Percentiles rank a stretch among this genome's conserved stretches.
Conservation (phyloP, 2,888 invertebrate genomes). For the Monochamus alternatus region DNA sequence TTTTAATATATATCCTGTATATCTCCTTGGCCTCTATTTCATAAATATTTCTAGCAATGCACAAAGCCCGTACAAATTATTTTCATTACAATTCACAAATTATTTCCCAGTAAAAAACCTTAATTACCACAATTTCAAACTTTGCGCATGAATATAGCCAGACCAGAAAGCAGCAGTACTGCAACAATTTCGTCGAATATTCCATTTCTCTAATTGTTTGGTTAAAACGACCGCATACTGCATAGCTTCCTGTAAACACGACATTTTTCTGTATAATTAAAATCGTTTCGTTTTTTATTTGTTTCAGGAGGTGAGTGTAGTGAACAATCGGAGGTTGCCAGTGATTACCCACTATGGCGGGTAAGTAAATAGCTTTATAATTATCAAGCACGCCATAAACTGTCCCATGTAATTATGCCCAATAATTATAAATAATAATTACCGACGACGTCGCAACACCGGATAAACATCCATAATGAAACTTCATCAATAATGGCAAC, state of each 20-base stretch:
- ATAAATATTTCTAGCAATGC: too few relatives aligned
- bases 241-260: constrained; percentile 27
- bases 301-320: constrained; percentile 68
- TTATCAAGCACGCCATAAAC: constrained; percentile 63
- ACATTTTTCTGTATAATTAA: constrained; percentile 39
- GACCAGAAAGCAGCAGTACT: not conserved
- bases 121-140: constrained; percentile 17
- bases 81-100: not conserved
- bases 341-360: constrained; percentile 53
- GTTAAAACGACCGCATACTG: constrained; percentile 23
- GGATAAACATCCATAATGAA: constrained; percentile 70
- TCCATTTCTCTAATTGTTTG: constrained; percentile 23
- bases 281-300: constrained; percentile 50
- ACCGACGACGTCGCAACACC: constrained; percentile 65
- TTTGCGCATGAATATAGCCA: not conserved
- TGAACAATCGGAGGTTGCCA: constrained; percentile 51
- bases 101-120: not conserved
- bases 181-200: constrained; percentile 10
- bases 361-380: constrained; percentile 70
- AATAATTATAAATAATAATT: constrained; percentile 69
- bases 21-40: too few relatives aligned
- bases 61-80: not conserved
- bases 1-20: too few relatives aligned
- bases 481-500: constrained; percentile 64
- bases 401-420: constrained; percentile 59